Evolutionary conservation across 2,797 vertebrate species (phyloP).

Genomic region (Borostomias antarcticus): DNA sequence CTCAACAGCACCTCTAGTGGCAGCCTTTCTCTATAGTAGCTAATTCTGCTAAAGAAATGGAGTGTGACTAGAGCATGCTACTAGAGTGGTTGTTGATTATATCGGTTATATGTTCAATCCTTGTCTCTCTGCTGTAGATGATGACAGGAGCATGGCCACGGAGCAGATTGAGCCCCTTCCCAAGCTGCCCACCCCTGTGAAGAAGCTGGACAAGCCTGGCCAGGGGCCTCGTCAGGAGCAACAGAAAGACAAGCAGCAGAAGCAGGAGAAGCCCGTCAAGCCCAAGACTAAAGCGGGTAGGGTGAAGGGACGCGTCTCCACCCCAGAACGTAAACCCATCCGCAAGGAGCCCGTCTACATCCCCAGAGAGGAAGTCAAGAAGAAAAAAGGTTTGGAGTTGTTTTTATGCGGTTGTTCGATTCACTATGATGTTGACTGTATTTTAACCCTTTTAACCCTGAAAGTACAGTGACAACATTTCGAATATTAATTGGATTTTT

Average conservation of each 20-base stretch:
- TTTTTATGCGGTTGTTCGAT: constrained; percentile 8
- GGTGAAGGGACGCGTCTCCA: constrained; percentile 89
- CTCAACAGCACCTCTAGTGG: too few species aligned
- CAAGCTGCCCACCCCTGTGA: constrained; percentile 78
- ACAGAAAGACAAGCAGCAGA: constrained; percentile 84
- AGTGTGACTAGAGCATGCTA: too few species aligned
- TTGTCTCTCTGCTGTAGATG: constrained; percentile 77
- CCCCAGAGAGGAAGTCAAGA: constrained; percentile 95
- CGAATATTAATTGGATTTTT: too few species aligned
- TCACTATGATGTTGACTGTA: background rate
- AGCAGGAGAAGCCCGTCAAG: constrained; percentile 82
- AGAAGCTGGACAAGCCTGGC: constrained; percentile 71
- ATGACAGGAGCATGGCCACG: constrained; percentile 93
- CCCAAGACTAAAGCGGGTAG: constrained; percentile 78
- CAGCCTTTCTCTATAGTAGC: too few species aligned
- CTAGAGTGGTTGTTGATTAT: background rate
- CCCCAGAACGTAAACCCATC: constrained; percentile 92
- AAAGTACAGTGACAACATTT: too few species aligned
- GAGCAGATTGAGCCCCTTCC: constrained; percentile 86
- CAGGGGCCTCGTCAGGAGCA: constrained; percentile 47
- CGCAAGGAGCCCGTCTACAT: constrained; percentile 91
- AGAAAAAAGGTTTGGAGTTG: constrained; percentile 93
- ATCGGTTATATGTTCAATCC: too few species aligned
- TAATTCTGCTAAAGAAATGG: too few species aligned
- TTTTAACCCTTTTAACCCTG: too few species aligned